Evolutionary conservation across 2,888 invertebrate species (phyloP), one percentile per base, ranked within the genome.

Genomic region (Cristatella mucedo): DNA sequence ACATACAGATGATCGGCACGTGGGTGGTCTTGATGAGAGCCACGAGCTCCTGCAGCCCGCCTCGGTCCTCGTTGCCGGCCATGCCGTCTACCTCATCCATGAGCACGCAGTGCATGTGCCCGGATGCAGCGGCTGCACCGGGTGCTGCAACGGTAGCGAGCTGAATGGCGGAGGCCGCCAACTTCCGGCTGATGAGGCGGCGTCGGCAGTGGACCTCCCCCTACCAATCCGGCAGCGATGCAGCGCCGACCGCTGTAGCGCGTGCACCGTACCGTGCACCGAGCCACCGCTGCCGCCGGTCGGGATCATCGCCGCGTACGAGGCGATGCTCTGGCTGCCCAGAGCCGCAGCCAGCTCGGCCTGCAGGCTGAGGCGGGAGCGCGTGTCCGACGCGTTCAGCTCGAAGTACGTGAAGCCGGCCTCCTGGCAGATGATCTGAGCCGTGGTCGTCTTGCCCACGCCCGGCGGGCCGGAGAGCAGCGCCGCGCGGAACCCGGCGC

Each of bases 21-120:
- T 55, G 79, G 1, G 85, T 73, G 0, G 73, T 71, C 67, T 93
- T 97, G 46, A 99, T 93, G 16, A 99, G 71, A 7, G 71, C 70
- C 43, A 99, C 89, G 32, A 99, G 68, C 67, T 95, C 95, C 67
- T 57, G 82, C 38, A 97, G 75, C 30, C 97, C 97, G 18, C 95
- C 95, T 52, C 97, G 75, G 66, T 99, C 97, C 66, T 97, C 89
- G 63, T 95, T 97, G 2, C 95, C 95, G 1, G 91, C 85, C 93
- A 99, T 97, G 6, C 97, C 97, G 59, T 99, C 97, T 0, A 99
- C 95, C 73, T 99, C 97, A 58, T 99, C 97, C 97, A 99, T 99
- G n/a, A 99, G 74, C 5, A 99, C 68, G 11, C 86, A 86, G 57
- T 87, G 86, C 54, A 83, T 84, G 49, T 43, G 34, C 13, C n/a